Conservation (phyloP, 2,113 vertebrate species). For the Syrrhaptes paradoxus region DNA sequence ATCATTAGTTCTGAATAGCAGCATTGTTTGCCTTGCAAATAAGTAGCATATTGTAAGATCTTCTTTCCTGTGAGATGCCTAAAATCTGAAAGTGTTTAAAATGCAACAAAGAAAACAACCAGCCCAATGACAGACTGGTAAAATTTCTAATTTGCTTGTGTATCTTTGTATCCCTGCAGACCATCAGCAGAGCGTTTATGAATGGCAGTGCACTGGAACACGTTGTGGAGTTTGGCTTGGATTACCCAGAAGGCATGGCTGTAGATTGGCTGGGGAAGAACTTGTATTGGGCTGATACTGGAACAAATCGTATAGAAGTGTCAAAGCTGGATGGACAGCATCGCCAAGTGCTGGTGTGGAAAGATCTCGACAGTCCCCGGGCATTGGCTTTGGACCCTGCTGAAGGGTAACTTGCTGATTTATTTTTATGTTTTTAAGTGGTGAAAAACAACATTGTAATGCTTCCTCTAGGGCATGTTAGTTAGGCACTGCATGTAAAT, state of each 20-base stretch:
- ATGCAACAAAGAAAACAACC: conserved; percentile 31
- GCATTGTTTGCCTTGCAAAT: conserved; percentile 35
- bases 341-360: conserved; percentile 95
- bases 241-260: conserved; percentile 98
- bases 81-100: conserved; percentile 57
- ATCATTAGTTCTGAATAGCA: conserved; percentile 48
- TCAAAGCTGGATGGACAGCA: conserved; percentile 94
- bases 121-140: conserved; percentile 15
- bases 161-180: conserved; percentile 76
- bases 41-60: conserved; percentile 20
- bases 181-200: conserved; percentile 97
- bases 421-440: neutral
- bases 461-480: neutral
- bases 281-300: conserved; percentile 96
- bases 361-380: conserved; percentile 93
- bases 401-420: conserved; percentile 82
- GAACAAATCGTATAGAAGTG: conserved; percentile 95
- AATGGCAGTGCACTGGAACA: conserved; percentile 94
- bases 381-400: conserved; percentile 92
- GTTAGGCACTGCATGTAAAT: neutral
- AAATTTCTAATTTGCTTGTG: conserved; percentile 28
- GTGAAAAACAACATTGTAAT: neutral
- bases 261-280: conserved; percentile 98
- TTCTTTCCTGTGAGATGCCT: conserved; percentile 35
- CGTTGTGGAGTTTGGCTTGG: conserved; percentile 93